A percentile compares a stretch with the other conserved stretches of the same genome.
Conservation (phyloP, 2,888 invertebrate genomes). For the Yponomeuta evonymella region DNA sequence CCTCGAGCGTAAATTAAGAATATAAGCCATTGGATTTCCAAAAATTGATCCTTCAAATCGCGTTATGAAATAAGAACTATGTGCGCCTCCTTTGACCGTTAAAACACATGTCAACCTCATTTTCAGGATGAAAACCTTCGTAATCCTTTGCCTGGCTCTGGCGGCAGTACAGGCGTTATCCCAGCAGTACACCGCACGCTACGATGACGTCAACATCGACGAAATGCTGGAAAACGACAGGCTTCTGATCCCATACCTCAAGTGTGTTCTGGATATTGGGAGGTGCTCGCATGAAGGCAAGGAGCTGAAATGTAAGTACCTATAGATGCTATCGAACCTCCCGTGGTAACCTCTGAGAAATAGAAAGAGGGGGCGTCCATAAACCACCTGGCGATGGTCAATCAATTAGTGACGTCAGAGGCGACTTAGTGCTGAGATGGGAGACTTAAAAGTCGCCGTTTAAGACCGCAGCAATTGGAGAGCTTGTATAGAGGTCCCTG, state of each 20-base stretch:
- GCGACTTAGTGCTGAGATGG: too few relatives aligned
- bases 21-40: too few relatives aligned
- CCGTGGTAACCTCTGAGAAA: too few relatives aligned
- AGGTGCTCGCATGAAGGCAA: slow-evolving; percentile 76
- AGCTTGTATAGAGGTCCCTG: too few relatives aligned
- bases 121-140: slow-evolving; percentile 43
- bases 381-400: too few relatives aligned
- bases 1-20: too few relatives aligned
- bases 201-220: slow-evolving; percentile 79
- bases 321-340: too few relatives aligned
- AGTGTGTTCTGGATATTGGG: slow-evolving; percentile 77
- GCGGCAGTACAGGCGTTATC: slow-evolving; percentile 30
- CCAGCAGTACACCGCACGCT: slow-evolving; percentile 76
- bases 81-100: neutral
- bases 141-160: slow-evolving; percentile 39
- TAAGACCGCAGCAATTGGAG: too few relatives aligned
- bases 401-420: too few relatives aligned
- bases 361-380: too few relatives aligned
- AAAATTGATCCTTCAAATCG: too few relatives aligned
- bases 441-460: too few relatives aligned
- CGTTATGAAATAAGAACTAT: neutral
- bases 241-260: slow-evolving; percentile 77
- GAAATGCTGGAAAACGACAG: slow-evolving; percentile 72
- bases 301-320: slow-evolving; percentile 77
- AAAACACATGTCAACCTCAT: neutral